Conservation (phyloP, 35 echinoderm and acorn worm genomes). For the Heliocidaris erythrogramma region DNA sequence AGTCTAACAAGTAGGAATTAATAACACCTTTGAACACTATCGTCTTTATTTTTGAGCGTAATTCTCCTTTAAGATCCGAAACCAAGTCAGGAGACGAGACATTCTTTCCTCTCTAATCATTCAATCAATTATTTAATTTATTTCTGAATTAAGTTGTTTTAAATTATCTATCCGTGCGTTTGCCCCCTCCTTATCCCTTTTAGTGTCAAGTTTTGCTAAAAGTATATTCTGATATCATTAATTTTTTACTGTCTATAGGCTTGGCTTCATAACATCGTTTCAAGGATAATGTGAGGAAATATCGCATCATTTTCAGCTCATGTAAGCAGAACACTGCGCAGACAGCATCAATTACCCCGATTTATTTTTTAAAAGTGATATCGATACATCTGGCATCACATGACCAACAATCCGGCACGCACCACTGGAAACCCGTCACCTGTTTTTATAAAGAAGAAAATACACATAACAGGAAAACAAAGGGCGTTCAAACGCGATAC, state of each 20-base stretch:
- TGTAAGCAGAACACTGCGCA: neutral
- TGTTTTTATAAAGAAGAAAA: neutral
- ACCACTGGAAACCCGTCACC: neutral
- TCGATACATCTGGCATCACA: neutral
- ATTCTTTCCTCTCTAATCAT: neutral
- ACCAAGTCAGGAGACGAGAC: neutral
- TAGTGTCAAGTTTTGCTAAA: neutral
- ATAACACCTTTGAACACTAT: no score
- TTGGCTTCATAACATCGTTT: neutral
- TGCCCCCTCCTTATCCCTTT: neutral
- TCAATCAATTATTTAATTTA: neutral
- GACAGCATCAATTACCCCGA: neutral
- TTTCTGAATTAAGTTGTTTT: neutral
- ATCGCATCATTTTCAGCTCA: neutral
- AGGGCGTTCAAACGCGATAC: neutral
- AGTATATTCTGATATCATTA: neutral
- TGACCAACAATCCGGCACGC: neutral
- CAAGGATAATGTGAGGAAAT: neutral
- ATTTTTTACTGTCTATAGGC: no score
- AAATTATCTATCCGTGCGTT: neutral
- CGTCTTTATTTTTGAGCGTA: no score
- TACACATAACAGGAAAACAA: neutral
- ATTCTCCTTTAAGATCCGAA: no score
- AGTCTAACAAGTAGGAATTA: no score
- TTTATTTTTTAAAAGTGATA: neutral